Evolutionary conservation across 2,113 vertebrate genomes (phyloP), one percentile per base, ranked within the genome.

Genomic region (Lipophrys pholis): DNA sequence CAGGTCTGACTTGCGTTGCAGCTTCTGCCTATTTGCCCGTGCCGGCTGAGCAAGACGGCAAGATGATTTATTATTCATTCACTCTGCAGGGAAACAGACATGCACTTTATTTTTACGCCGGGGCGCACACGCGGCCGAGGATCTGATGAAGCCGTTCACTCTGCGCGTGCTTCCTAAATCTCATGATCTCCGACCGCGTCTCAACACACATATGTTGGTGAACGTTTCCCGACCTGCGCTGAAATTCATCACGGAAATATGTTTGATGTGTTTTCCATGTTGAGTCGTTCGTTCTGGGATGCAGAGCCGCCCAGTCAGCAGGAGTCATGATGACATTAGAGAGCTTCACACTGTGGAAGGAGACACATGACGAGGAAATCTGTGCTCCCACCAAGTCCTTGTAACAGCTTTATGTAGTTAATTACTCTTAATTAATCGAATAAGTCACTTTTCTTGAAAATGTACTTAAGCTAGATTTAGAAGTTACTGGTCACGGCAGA

Each of bases 51-150:
- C 62, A 45, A 76, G 69, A 85, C 78, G 61, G 73, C 50, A 40
- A 41, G 58, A 66, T 51, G 5, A 82, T 91, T 72, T 78, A 85
- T 88, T 81, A 80, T 86, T 87, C 35, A 88, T 86, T 80, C 51
- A 21, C 69, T 87, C 71, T 79, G 76, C 57, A 78, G 69, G 65
- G 71, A 78, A 73, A 82, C 58, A 41, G 48, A 68, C 73, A 61
- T 17, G 46, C 46, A 42, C 43, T 68, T 38, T 60, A 46, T 63
- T 56, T 42, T 69, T 67, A 14, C 11, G 6, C 46, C 56, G 43
- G 57, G 10, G 30, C 54, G 43, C 51, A 64, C 40, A 15, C 16
- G 21, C 14, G 8, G 67, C 46, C 6, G 48, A 56, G 15, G 58
- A 50, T 54, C 56, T 52, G 16, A 54, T 45, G 8, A 43, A 62